phyloP scores from a whole-genome alignment of 2,113 vertebrate genomes.

The Hippopotamus amphibius region DNA sequence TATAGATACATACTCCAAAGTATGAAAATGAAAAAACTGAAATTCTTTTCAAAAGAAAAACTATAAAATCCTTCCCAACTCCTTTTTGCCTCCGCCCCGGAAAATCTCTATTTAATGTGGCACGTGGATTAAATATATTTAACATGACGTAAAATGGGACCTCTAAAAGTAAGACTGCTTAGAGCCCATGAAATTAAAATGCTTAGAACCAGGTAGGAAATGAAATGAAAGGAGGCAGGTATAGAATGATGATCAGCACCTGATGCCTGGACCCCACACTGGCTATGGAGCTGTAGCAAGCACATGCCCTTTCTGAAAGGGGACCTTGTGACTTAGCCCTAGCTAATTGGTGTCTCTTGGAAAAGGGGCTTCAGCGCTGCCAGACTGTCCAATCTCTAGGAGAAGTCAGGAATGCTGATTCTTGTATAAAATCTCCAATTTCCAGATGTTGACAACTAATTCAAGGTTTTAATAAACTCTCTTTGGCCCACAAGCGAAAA shows the following conservation, averaged over 20 bases:
- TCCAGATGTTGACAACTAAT: neutral
- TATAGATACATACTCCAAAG: neutral
- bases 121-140: constrained; percentile 18
- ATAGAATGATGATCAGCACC: neutral
- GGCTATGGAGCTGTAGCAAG: neutral
- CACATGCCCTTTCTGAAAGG: neutral
- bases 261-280: neutral
- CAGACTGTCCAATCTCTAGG: neutral
- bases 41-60: constrained; percentile 37
- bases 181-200: constrained; percentile 48
- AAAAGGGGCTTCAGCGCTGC: neutral
- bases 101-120: constrained; percentile 42
- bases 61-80: constrained; percentile 16
- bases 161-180: constrained; percentile 47
- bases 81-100: neutral
- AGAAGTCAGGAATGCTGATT: neutral
- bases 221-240: neutral
- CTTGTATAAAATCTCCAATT: neutral
- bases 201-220: neutral
- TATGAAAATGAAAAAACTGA: constrained; percentile 10
- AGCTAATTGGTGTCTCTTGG: neutral
- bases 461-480: constrained; percentile 18
- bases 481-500: constrained; percentile 11
- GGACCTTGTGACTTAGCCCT: too few species aligned
- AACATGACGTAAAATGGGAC: neutral